Evolutionary conservation across 2,797 vertebrate species (phyloP).

Genomic region (Rhinella marina): DNA sequence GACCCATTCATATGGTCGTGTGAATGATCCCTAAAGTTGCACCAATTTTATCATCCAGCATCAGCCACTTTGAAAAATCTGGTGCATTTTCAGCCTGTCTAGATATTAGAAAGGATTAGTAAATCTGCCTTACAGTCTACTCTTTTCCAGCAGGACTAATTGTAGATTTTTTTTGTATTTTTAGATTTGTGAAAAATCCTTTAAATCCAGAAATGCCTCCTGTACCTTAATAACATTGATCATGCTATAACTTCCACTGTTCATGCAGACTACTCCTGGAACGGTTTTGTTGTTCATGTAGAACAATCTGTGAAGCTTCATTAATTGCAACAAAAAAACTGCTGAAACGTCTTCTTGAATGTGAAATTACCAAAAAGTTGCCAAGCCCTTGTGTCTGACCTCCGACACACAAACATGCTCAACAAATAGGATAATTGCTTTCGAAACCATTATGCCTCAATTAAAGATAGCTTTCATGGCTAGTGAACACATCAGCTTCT

Average conservation of each 20-base stretch:
- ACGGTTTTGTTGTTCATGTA: slow-evolving; percentile 17
- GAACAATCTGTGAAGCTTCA: slow-evolving; percentile 46
- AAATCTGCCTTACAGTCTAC: not conserved
- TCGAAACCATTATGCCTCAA: slow-evolving; percentile 62
- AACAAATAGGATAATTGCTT: slow-evolving; percentile 73
- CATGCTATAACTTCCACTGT: not conserved
- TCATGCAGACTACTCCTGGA: not conserved
- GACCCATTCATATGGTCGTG: too few species aligned
- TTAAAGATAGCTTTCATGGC: slow-evolving; percentile 64
- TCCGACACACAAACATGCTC: slow-evolving; percentile 72
- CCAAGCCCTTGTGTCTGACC: slow-evolving; percentile 69
- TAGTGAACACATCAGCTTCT: slow-evolving; percentile 67
- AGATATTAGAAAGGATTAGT: too few species aligned
- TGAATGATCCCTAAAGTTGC: too few species aligned
- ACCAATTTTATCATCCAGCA: too few species aligned
- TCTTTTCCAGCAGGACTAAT: not conserved
- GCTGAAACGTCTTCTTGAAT: slow-evolving; percentile 37
- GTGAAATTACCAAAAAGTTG: slow-evolving; percentile 66
- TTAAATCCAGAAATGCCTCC: not conserved
- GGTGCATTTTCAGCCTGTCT: too few species aligned
- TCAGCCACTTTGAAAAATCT: too few species aligned
- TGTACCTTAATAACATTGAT: not conserved
- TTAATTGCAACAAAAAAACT: slow-evolving; percentile 45
- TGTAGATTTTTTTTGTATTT: not conserved
- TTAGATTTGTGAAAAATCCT: not conserved